Percentiles rank a stretch among this genome's conserved stretches.
phyloP scores from a whole-genome alignment of 2,888 invertebrate genomes.

The Ditula angustiorana region DNA sequence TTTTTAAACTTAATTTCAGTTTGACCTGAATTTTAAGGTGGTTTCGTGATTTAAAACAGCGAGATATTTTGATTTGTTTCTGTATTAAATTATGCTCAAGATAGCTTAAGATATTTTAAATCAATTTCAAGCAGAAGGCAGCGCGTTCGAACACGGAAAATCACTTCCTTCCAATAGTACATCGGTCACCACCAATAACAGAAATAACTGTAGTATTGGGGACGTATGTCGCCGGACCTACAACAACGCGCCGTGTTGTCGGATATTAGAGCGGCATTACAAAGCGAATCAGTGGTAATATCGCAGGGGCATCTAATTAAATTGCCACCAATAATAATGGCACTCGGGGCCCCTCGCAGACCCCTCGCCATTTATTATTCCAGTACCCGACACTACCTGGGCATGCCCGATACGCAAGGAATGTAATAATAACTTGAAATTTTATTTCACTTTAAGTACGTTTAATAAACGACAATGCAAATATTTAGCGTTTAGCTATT shows the following conservation, averaged over 20 bases:
- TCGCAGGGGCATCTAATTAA: conserved; percentile 83
- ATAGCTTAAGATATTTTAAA: not conserved
- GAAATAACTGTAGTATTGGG: not conserved
- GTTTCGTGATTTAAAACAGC: conserved; percentile 26
- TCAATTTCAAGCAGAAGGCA: not conserved
- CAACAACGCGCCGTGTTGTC: conserved; percentile 50
- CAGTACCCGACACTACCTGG: conserved; percentile 52
- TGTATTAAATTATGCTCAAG: not conserved
- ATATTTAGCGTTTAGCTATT: conserved; percentile 37
- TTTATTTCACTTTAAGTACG: conserved; percentile 38
- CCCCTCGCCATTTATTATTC: conserved; percentile 83
- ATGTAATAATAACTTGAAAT: conserved; percentile 40
- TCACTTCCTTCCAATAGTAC: not conserved
- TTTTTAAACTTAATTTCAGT: conserved; percentile 75
- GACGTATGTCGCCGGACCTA: not conserved
- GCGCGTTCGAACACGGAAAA: not conserved
- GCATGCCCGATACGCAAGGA: conserved; percentile 39
- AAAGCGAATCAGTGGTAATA: conserved; percentile 83
- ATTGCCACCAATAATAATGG: conserved; percentile 84
- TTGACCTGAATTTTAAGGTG: conserved; percentile 54
- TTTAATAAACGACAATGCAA: conserved; percentile 40
- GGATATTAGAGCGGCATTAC: conserved; percentile 77
- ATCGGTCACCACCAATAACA: not conserved
- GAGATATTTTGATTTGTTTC: conserved; percentile 29
- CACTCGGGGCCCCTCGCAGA: conserved; percentile 74